These are phyloP conservation scores for Kryptolebias marmoratus DNA, from an alignment of 2,113 vertebrate genomes.

Conservation along the genomic window DNA sequence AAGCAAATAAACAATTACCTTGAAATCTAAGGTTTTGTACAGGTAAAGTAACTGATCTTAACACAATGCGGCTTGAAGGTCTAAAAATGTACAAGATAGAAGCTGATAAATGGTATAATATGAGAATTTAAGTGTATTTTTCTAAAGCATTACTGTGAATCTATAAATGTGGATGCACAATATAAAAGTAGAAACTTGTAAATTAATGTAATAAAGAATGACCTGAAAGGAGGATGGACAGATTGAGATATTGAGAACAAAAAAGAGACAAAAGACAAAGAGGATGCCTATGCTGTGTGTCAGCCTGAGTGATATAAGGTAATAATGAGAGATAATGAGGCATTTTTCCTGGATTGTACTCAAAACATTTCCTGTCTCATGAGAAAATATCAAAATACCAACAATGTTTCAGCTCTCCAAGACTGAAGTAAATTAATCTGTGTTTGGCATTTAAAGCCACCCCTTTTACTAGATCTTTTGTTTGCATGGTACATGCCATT, in stretches of 20 bases:
- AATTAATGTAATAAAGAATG: too few species aligned
- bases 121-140: too few species aligned
- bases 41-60: not conserved
- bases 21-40: not conserved
- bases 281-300: conserved; percentile 11
- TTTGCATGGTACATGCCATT: conserved; percentile 59
- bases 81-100: too few species aligned
- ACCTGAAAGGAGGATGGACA: too few species aligned
- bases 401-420: conserved; percentile 24
- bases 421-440: conserved; percentile 37
- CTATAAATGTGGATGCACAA: too few species aligned
- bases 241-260: not conserved
- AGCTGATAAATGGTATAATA: too few species aligned
- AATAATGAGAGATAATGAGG: conserved; percentile 53
- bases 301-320: conserved; percentile 31
- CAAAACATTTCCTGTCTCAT: conserved; percentile 30
- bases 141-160: too few species aligned
- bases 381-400: conserved; percentile 38
- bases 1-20: not conserved
- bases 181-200: too few species aligned
- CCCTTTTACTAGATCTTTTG: conserved; percentile 37
- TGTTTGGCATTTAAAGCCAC: conserved; percentile 39
- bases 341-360: conserved; percentile 37
- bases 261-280: not conserved
- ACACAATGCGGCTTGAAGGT: too few species aligned